Conservation (phyloP, 2,113 vertebrate species). For the Pongo abelii region DNA sequence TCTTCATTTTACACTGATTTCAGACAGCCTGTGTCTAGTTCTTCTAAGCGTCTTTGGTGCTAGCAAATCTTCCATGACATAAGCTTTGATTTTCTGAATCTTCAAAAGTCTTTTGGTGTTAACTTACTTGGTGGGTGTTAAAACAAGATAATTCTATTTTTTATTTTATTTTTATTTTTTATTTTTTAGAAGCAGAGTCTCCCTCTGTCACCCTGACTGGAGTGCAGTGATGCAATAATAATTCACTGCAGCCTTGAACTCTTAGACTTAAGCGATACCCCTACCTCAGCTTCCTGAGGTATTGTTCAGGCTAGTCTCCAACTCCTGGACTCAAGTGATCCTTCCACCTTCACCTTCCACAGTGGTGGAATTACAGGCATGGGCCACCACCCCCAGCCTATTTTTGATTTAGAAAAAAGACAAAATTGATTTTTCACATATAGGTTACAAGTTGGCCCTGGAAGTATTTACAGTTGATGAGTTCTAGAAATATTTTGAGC, state of each 20-base stretch:
- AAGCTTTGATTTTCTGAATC: conserved; percentile 45
- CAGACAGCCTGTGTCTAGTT: background rate
- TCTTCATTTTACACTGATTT: background rate
- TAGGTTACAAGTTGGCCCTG: background rate
- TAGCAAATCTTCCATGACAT: background rate
- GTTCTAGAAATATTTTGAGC: conserved; percentile 19
- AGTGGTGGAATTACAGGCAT: background rate
- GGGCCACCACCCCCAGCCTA: background rate
- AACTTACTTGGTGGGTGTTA: background rate
- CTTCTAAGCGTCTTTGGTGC: background rate
- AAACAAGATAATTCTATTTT: conserved; percentile 27
- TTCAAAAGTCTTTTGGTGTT: background rate
- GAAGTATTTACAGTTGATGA: conserved; percentile 34
- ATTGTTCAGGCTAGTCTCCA: background rate
- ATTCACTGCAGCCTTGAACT: background rate
- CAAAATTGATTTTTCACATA: background rate
- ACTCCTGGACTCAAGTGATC: background rate
- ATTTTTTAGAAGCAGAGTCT: background rate
- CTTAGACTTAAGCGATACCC: background rate
- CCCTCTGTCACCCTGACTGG: background rate
- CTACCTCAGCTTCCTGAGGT: background rate
- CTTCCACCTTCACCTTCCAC: background rate
- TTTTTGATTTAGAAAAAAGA: background rate
- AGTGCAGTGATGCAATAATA: background rate
- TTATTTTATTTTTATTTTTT: background rate